Evolutionary conservation across 1,140 invertebrate genomes (phyloP).

Genomic region (Lucilia sericata): DNA sequence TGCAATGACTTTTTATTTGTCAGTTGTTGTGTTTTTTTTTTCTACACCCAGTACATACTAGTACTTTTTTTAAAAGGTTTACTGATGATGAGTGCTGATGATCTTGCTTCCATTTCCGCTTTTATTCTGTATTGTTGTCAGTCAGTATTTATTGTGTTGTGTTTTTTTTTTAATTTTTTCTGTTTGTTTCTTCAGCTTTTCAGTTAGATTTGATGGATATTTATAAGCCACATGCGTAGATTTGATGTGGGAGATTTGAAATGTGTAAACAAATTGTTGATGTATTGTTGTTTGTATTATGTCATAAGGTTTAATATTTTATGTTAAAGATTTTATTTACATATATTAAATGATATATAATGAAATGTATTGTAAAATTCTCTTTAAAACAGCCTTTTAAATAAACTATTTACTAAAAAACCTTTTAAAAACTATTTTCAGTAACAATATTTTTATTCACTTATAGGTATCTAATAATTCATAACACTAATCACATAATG

Average conservation of each 20-base stretch:
- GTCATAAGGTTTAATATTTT: neutral
- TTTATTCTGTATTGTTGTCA: neutral
- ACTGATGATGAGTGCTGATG: slow-evolving; percentile 10
- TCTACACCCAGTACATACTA: no score
- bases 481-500: no score
- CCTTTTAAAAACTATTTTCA: no score
- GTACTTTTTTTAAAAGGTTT: neutral
- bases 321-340: no score
- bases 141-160: neutral
- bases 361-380: no score
- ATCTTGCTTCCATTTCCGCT: slow-evolving; percentile 20
- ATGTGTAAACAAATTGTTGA: slow-evolving; percentile 3
- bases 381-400: no score
- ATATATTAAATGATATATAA: no score
- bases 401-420: no score
- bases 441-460: no score
- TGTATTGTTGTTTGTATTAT: slow-evolving; percentile 14
- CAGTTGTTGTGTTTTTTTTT: no score
- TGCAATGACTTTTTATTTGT: neutral
- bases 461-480: no score
- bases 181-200: slow-evolving; percentile 8
- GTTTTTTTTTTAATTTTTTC: no score
- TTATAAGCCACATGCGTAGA: slow-evolving; percentile 20
- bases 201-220: neutral
- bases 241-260: slow-evolving; percentile 2